A percentile compares a stretch with the other conserved stretches of the same genome.
These are phyloP conservation scores for Brotula barbata DNA, from an alignment of 2,797 vertebrate genomes.

Conservation along the genomic window DNA sequence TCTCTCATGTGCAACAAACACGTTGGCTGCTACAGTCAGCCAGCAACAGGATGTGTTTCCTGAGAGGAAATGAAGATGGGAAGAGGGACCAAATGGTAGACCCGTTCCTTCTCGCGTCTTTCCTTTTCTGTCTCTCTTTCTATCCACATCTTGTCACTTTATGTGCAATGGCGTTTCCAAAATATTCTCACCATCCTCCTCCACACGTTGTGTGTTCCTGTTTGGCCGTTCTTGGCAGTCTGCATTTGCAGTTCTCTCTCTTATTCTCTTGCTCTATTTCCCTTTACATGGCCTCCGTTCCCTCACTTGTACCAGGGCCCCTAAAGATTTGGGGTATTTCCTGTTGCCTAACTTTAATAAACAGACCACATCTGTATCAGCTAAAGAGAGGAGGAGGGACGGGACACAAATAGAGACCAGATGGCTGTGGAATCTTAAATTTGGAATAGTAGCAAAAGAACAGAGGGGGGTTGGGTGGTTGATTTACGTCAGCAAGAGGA, in stretches of 20 bases:
- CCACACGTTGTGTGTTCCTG: not conserved
- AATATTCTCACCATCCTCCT: not conserved
- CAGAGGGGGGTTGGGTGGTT: conserved; percentile 16
- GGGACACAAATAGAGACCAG: conserved; percentile 75
- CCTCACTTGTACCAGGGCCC: conserved; percentile 62
- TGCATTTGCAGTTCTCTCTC: conserved; percentile 1
- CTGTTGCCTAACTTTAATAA: conserved; percentile 84
- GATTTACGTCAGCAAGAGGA: conserved; percentile 60
- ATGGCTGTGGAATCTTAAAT: conserved; percentile 77
- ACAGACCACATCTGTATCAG: conserved; percentile 84
- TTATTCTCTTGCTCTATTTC: conserved; percentile 29
- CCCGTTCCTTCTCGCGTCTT: conserved; percentile 71
- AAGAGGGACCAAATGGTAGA: conserved; percentile 74
- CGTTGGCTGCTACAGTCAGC: conserved; percentile 78
- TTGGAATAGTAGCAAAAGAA: conserved; percentile 52
- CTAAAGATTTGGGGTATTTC: conserved; percentile 85
- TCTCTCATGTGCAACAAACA: conserved; percentile 79
- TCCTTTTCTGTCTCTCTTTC: conserved; percentile 71
- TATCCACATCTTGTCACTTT: conserved; percentile 65
- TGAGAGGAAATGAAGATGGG: conserved; percentile 87
- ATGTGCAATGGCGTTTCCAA: conserved; percentile 12
- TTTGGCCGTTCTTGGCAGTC: not conserved
- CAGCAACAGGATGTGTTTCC: conserved; percentile 98
- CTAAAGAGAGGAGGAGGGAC: conserved; percentile 71
- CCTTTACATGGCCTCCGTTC: conserved; percentile 34